Evolutionary conservation across 2,888 invertebrate genomes (phyloP).

Genomic region (Baronia brevicornis): DNA sequence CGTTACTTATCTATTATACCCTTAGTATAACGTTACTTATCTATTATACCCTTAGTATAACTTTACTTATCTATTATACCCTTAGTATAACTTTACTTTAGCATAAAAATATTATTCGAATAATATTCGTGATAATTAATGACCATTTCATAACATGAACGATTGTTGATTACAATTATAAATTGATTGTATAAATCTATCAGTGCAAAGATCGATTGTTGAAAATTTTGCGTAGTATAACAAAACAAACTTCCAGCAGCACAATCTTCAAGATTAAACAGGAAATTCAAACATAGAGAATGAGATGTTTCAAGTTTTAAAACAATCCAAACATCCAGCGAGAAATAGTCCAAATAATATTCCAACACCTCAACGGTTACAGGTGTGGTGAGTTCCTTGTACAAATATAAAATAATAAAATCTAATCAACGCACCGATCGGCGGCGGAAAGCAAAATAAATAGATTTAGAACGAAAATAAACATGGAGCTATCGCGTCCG

Average conservation of each 20-base stretch:
- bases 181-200: too few species aligned
- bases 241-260: slow-evolving; percentile 8
- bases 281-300: slow-evolving; percentile 4
- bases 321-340: slow-evolving; percentile 11
- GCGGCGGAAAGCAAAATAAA: slow-evolving; percentile 47
- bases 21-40: too few species aligned
- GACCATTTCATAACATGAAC: too few species aligned
- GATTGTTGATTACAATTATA: too few species aligned
- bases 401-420: slow-evolving; percentile 45
- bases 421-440: slow-evolving; percentile 46
- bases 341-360: slow-evolving; percentile 19
- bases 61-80: too few species aligned
- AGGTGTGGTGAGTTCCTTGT: slow-evolving; percentile 17
- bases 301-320: slow-evolving; percentile 12
- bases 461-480: slow-evolving; percentile 56
- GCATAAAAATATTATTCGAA: too few species aligned
- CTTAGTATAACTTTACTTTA: too few species aligned
- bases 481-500: slow-evolving; percentile 38
- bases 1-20: too few species aligned
- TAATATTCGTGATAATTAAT: too few species aligned
- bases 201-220: too few species aligned
- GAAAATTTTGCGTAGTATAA: too few species aligned
- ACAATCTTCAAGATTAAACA: slow-evolving; percentile 7
- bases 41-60: too few species aligned
- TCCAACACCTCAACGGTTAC: slow-evolving; percentile 14